These are phyloP conservation scores for Hemaris fuciformis DNA, from an alignment of 2,888 invertebrate species.

Conservation along the genomic window DNA sequence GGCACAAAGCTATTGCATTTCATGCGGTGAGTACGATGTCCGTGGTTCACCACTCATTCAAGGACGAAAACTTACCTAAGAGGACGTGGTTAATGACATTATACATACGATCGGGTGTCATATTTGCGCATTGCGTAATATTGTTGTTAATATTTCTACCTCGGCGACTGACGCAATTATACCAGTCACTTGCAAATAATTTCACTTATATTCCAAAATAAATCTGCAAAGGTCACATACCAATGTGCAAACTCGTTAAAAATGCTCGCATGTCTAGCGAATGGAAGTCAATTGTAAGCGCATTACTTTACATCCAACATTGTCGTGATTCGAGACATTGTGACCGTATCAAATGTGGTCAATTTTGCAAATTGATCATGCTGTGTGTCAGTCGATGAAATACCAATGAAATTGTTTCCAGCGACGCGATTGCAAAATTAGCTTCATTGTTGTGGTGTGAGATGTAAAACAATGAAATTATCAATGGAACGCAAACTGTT, in stretches of 20 bases:
- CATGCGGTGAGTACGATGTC: too few species aligned
- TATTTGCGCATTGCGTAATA: too few species aligned
- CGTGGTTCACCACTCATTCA: too few species aligned
- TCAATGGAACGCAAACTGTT: conserved; percentile 21
- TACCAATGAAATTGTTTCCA: conserved; percentile 45
- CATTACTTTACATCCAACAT: conserved; percentile 12
- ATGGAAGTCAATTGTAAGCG: conserved; percentile 1
- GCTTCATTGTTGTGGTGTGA: conserved; percentile 41
- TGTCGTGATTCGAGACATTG: conserved; percentile 34
- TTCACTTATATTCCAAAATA: conserved; percentile 5
- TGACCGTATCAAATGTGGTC: conserved; percentile 26
- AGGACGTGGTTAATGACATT: too few species aligned
- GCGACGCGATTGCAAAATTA: conserved; percentile 51
- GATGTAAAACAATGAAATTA: conserved; percentile 53
- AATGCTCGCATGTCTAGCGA: conserved; percentile 1
- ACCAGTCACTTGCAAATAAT: not conserved
- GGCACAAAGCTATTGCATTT: too few species aligned
- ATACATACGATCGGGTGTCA: too few species aligned
- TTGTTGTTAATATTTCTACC: too few species aligned
- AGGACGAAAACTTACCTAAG: too few species aligned
- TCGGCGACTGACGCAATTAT: not conserved
- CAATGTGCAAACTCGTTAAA: conserved; percentile 2
- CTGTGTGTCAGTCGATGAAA: conserved; percentile 39
- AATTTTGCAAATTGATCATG: conserved; percentile 44
- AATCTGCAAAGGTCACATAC: not conserved